Evolutionary conservation across 2,888 invertebrate genomes (phyloP).

Genomic region (Mythimna albipuncta): DNA sequence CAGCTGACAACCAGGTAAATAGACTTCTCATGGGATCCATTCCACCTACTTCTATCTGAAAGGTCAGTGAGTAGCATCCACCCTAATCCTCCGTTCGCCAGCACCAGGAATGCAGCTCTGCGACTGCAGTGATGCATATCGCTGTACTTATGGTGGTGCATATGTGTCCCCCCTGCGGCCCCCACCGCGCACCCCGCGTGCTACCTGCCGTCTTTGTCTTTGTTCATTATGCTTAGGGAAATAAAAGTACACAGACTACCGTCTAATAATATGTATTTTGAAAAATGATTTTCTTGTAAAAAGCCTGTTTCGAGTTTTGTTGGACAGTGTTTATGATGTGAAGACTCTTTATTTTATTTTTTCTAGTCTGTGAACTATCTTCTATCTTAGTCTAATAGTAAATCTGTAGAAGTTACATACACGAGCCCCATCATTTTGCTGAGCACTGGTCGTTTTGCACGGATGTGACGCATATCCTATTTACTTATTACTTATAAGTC

Average conservation of each 20-base stretch:
- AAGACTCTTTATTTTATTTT: neutral
- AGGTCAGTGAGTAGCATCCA: slow-evolving; percentile 72
- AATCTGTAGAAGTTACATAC: too few species aligned
- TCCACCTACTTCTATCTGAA: neutral
- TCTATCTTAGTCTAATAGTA: too few species aligned
- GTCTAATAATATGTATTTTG: slow-evolving; percentile 32
- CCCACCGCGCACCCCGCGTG: slow-evolving; percentile 48
- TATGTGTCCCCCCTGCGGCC: slow-evolving; percentile 70
- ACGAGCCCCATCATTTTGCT: too few species aligned
- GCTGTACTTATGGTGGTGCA: slow-evolving; percentile 85
- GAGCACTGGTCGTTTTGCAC: too few species aligned
- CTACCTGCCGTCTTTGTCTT: slow-evolving; percentile 84
- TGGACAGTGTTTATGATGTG: neutral
- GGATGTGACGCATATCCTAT: too few species aligned
- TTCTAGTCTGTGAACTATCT: neutral
- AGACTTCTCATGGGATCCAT: neutral
- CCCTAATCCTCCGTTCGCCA: slow-evolving; percentile 70
- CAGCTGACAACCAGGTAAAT: neutral
- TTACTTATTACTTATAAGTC: too few species aligned
- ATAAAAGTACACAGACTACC: slow-evolving; percentile 61
- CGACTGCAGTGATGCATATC: slow-evolving; percentile 89
- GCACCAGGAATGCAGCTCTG: slow-evolving; percentile 87
- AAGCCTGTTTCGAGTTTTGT: neutral
- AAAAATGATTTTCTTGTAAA: neutral
- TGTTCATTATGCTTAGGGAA: slow-evolving; percentile 76